Conservation (phyloP, 2,113 vertebrate genomes). For the Anthoscopus minutus region DNA sequence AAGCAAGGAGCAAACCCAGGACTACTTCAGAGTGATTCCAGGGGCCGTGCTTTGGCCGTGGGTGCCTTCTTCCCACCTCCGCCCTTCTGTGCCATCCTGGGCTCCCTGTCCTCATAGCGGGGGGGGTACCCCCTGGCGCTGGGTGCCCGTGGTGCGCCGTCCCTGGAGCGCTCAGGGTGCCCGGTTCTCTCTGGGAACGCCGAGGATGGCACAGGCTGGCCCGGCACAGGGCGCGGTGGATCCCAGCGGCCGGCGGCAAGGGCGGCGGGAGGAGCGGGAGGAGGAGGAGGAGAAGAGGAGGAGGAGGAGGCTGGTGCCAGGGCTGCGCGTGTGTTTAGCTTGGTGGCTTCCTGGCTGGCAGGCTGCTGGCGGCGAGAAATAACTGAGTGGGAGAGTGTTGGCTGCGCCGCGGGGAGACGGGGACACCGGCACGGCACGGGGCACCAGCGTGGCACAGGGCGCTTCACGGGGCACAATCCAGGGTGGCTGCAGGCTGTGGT, state of each 20-base stretch:
- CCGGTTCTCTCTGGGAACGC: rapidly evolving
- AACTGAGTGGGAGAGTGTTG: slow-evolving; percentile 38
- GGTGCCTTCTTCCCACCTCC: not conserved
- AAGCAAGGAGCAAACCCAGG: not conserved
- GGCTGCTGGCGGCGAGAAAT: not conserved
- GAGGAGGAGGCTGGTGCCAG: slow-evolving; percentile 31
- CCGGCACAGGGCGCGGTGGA: not conserved
- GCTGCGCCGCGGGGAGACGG: not conserved
- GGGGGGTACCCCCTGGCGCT: rapidly evolving
- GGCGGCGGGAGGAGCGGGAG: not conserved
- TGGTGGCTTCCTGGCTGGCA: slow-evolving; percentile 43
- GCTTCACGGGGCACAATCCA: rapidly evolving
- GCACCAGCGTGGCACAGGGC: not conserved
- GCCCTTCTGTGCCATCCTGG: not conserved
- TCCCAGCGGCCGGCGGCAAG: not conserved
- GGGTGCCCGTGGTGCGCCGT: not conserved
- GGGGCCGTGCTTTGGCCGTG: not conserved
- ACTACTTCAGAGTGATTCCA: not conserved
- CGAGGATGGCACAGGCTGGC: not conserved
- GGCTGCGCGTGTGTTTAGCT: slow-evolving; percentile 31
- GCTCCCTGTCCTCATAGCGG: rapidly evolving
- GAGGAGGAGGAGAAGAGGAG: not conserved
- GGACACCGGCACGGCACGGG: not conserved
- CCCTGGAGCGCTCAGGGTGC: not conserved
- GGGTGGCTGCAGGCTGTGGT: rapidly evolving